A percentile compares a stretch with the other conserved stretches of the same genome.
Conservation (phyloP, 2,113 vertebrate species). For the Eulemur macaco region DNA sequence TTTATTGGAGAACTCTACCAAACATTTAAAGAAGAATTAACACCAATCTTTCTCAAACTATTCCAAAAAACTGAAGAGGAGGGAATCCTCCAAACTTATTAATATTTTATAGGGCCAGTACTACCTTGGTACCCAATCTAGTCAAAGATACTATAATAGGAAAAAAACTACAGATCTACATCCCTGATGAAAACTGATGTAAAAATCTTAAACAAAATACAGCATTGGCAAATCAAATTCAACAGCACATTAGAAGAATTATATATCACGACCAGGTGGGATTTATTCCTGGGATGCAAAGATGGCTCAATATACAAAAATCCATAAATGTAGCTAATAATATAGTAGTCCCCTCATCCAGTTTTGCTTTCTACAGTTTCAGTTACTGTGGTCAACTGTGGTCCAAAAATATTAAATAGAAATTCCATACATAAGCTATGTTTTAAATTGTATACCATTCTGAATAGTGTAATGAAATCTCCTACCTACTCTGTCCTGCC, state of each 20-base stretch:
- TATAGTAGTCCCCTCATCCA: too few relatives aligned
- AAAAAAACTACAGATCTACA: background rate
- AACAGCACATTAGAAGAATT: background rate
- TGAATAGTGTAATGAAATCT: background rate
- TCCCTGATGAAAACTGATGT: background rate
- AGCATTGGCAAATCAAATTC: too few relatives aligned
- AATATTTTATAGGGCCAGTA: background rate
- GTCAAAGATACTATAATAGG: too few relatives aligned
- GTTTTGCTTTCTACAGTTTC: too few relatives aligned
- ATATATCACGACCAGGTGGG: background rate
- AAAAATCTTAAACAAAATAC: background rate
- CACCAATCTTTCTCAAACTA: background rate
- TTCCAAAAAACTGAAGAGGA: background rate
- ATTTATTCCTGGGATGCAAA: background rate
- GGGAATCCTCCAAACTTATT: background rate
- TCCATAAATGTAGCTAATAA: background rate
- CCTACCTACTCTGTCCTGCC: too few relatives aligned
- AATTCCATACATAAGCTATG: too few relatives aligned
- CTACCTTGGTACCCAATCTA: background rate
- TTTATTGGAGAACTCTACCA: background rate
- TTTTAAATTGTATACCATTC: too few relatives aligned
- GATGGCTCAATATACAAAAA: background rate
- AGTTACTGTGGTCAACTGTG: too few relatives aligned
- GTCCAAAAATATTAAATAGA: too few relatives aligned
- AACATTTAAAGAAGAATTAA: background rate